Evolutionary conservation across 2,888 invertebrate genomes (phyloP).

Genomic region (Criorhina ranunculi): DNA sequence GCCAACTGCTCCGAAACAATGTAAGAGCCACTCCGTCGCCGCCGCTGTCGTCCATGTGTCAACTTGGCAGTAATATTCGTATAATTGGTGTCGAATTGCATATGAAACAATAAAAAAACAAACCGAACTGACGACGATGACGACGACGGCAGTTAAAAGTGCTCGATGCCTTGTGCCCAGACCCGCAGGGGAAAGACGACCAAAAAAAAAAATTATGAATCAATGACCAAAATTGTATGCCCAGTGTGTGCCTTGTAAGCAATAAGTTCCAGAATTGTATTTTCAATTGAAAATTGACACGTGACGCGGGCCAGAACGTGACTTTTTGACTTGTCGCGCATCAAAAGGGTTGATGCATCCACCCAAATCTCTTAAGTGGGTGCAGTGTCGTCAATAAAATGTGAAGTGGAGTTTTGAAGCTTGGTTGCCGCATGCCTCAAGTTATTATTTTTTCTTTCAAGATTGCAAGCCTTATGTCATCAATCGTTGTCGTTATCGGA

Average conservation of each 20-base stretch:
- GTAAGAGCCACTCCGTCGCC: conserved; percentile 52
- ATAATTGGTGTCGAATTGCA: conserved; percentile 71
- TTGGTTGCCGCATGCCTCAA: too few species aligned
- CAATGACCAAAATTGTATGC: conserved; percentile 65
- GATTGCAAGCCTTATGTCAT: too few species aligned
- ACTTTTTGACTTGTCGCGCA: conserved; percentile 43
- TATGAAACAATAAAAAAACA: conserved; percentile 18
- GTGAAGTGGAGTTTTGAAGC: conserved; percentile 38
- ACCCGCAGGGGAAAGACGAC: conserved; percentile 49
- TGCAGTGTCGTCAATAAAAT: conserved; percentile 36
- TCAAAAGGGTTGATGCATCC: conserved; percentile 42
- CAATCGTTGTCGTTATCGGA: too few species aligned
- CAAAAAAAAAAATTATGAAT: conserved; percentile 58
- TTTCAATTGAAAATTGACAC: conserved; percentile 71
- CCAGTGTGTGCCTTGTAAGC: conserved; percentile 16
- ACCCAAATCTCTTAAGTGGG: conserved; percentile 49
- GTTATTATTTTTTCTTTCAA: background rate
- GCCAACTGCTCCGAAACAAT: conserved; percentile 60
- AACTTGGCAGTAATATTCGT: conserved; percentile 64
- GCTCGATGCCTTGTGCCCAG: conserved; percentile 3
- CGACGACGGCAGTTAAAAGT: conserved; percentile 15
- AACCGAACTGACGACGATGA: conserved; percentile 1
- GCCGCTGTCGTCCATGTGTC: conserved; percentile 56
- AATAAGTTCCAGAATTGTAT: conserved; percentile 15
- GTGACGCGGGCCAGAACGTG: conserved; percentile 69